A percentile compares a stretch with the other conserved stretches of the same genome.
These are phyloP conservation scores for Dascyllus trimaculatus DNA, from an alignment of 2,113 vertebrate genomes.

Conservation along the genomic window DNA sequence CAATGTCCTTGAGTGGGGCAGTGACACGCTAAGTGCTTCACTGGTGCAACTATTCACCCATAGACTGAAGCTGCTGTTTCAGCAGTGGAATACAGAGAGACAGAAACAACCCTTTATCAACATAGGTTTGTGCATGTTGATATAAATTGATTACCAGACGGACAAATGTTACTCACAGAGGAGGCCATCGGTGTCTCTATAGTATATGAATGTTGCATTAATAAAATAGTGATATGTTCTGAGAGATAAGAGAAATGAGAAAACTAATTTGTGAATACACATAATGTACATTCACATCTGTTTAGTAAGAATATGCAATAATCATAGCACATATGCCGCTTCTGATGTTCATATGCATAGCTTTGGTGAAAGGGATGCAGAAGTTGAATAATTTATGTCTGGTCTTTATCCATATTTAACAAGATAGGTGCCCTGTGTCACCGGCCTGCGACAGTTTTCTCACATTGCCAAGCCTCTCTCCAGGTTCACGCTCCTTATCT, in stretches of 20 bases:
- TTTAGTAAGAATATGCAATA: neutral
- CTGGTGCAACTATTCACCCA: constrained; percentile 9
- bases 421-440: constrained; percentile 24
- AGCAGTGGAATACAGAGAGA: constrained; percentile 11
- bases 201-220: no score
- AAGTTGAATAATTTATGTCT: constrained; percentile 70
- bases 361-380: constrained; percentile 16
- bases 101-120: constrained; percentile 10
- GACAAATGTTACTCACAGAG: neutral
- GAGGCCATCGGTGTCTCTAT: neutral
- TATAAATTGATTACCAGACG: neutral
- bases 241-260: no score
- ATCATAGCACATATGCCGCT: neutral
- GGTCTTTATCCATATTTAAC: constrained; percentile 78
- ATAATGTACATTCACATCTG: neutral
- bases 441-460: constrained; percentile 34
- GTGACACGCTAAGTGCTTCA: neutral
- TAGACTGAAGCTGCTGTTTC: constrained; percentile 18
- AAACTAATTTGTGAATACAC: neutral
- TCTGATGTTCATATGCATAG: constrained; percentile 15
- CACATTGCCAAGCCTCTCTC: constrained; percentile 4
- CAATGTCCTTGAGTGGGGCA: constrained; percentile 42
- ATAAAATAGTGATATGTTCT: no score
- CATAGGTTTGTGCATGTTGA: neutral
- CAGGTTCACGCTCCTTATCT: neutral